Base-by-base conservation (phyloP, 2,113 vertebrate genomes). In the Ivindomyrus marchei region DNA sequence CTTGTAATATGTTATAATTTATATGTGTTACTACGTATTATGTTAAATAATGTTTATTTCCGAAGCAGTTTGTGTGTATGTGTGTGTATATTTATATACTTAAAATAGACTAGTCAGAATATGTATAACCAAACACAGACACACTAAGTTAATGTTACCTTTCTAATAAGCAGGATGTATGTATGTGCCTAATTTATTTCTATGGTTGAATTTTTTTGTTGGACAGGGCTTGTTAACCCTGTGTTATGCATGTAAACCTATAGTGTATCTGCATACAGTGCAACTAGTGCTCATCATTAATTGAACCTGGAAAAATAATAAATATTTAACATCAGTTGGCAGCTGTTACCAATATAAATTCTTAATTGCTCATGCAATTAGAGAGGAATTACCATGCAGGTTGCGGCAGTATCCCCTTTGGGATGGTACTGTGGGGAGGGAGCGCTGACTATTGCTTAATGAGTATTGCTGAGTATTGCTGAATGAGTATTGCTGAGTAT, bases 341-440 rank as follows among this genome's bases (percentile, higher is more conserved):
- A 91, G 94, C 92, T 94, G 91, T 94, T 90, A 92, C 93, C 91
- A 89, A 94, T 97, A 94, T 97, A 94, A 97, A 96, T 94, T 92
- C 94, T 93, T 95, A 93, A 94, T 95, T 94, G 93, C 90, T 92
- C 89, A 24, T 90, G 94, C 93, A 89, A 95, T 94, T 93, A 90
- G 91, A 92, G 90, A 92, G 89, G 90, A 88, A 90, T 88, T 93
- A 85, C 70, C 88, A 88, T 84, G 87, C 89, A 58, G 36, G 89
- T 77, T 66, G 24, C 36, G 47, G n/a, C n/a, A 17, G 50, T 87
- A 6, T 90, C 49, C 90, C 50, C n/a, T 90, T 92, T 90, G 89
- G 31, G 45, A 85, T 85, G 45, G 62, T 10, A 83, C 4, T 53
- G 46, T 3, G 19, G 1, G 4, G 70, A 53, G 47, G 66, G 88